These are phyloP conservation scores for Psettodes erumei DNA, from an alignment of 2,113 vertebrate genomes.

Conservation along the genomic window DNA sequence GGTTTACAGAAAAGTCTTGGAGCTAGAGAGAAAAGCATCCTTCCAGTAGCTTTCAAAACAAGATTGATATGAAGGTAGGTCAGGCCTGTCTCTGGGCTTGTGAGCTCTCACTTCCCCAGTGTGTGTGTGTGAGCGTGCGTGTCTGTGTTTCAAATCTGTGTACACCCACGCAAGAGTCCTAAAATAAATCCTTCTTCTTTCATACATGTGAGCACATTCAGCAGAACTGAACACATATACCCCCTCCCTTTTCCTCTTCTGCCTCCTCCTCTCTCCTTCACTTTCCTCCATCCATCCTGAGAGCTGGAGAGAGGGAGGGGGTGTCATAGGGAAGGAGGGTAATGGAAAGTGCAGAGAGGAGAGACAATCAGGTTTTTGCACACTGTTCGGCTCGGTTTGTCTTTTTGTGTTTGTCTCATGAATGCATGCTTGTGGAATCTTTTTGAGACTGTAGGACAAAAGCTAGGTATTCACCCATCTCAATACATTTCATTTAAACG, in stretches of 20 bases:
- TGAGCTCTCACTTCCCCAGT: conserved; percentile 49
- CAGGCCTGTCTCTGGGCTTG: conserved; percentile 61
- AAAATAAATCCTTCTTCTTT: conserved; percentile 81
- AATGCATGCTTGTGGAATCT: conserved; percentile 15
- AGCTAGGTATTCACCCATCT: background rate
- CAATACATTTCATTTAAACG: background rate
- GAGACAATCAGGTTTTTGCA: conserved; percentile 1
- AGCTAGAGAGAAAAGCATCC: conserved; percentile 51
- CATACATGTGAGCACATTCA: conserved; percentile 79
- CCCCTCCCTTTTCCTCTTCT: conserved; percentile 56
- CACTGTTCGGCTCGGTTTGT: background rate
- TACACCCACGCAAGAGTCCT: conserved; percentile 73
- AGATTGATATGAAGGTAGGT: conserved; percentile 74
- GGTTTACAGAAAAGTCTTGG: conserved; percentile 44
- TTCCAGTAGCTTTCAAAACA: conserved; percentile 66
- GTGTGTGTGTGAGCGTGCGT: conserved; percentile 17
- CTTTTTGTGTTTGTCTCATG: conserved; percentile 18
- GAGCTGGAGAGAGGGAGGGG: conserved; percentile 41
- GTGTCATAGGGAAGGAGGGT: conserved; percentile 33
- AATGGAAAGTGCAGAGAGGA: conserved; percentile 33
- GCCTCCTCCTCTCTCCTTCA: conserved; percentile 56
- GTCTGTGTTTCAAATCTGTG: conserved; percentile 61
- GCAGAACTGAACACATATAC: conserved; percentile 72
- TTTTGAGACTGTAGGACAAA: background rate
- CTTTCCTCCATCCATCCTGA: conserved; percentile 51